phyloP scores from a whole-genome alignment of 2,797 vertebrate species.

The Phyllotis vaccarum region DNA sequence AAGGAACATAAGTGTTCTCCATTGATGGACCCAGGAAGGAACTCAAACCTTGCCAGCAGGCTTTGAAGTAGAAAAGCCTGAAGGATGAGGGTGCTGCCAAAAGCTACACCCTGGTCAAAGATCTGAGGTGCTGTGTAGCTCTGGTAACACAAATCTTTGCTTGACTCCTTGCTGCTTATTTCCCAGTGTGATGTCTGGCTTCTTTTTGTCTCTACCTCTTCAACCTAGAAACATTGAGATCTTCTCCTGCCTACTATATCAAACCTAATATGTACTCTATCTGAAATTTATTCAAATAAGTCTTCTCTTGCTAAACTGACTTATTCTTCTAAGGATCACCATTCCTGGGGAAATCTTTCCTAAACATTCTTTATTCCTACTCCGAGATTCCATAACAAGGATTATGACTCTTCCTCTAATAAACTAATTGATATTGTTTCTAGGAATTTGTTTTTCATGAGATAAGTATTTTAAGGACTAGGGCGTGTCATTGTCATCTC shows the following conservation, averaged over 20 bases:
- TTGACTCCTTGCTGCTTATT: not conserved
- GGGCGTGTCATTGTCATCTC: not conserved
- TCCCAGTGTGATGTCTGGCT: not conserved
- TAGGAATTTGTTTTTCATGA: conserved; percentile 18
- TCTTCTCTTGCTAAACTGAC: conserved; percentile 25
- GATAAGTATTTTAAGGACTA: conserved; percentile 4
- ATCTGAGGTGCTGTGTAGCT: not conserved
- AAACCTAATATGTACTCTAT: not conserved
- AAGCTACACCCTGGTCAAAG: not conserved
- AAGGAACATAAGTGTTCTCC: not conserved
- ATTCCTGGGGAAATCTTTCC: conserved; percentile 9
- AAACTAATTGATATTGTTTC: conserved; percentile 30
- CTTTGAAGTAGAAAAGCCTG: not conserved
- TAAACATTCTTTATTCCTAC: not conserved
- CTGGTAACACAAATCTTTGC: not conserved
- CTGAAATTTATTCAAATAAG: not conserved
- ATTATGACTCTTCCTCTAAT: conserved; percentile 6
- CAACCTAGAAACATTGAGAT: conserved; percentile 30
- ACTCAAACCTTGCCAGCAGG: not conserved
- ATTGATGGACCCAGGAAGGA: not conserved
- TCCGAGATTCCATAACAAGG: not conserved
- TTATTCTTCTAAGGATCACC: conserved; percentile 23
- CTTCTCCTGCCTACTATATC: not conserved
- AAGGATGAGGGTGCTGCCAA: not conserved
- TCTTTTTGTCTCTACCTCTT: not conserved